These are phyloP conservation scores for Hymenochirus boettgeri DNA, from an alignment of 2,113 vertebrate genomes.

Conservation along the genomic window DNA sequence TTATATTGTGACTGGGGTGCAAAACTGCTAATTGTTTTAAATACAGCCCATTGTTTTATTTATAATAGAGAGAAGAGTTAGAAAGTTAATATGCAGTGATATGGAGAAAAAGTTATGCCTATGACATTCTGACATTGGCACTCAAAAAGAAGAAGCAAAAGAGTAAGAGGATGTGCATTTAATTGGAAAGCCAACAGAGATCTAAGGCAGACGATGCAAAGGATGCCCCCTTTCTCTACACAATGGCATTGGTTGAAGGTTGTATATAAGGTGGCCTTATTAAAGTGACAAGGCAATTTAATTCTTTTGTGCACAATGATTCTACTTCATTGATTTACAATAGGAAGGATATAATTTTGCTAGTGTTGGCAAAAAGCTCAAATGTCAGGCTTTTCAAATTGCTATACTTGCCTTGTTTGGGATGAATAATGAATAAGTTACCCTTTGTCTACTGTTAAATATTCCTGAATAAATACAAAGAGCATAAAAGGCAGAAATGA, in stretches of 20 bases:
- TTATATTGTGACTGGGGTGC: too few relatives aligned
- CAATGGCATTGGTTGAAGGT: conserved; percentile 73
- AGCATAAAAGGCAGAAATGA: conserved; percentile 77
- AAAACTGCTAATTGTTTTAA: too few relatives aligned
- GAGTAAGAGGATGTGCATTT: conserved; percentile 60
- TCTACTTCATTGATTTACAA: conserved; percentile 91
- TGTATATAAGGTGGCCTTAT: conserved; percentile 83
- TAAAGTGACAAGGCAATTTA: conserved; percentile 85
- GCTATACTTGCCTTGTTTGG: conserved; percentile 79
- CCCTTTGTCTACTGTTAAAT: conserved; percentile 96
- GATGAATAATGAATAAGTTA: conserved; percentile 96
- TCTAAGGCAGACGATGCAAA: conserved; percentile 57
- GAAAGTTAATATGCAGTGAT: too few relatives aligned
- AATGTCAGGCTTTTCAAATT: conserved; percentile 97
- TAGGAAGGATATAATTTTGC: conserved; percentile 89
- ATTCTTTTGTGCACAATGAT: conserved; percentile 84
- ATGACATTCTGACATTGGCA: conserved; percentile 57
- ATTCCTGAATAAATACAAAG: conserved; percentile 92
- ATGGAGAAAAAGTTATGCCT: conserved; percentile 43
- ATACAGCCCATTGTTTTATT: too few relatives aligned
- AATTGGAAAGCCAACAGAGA: conserved; percentile 69
- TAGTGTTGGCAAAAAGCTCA: conserved; percentile 96
- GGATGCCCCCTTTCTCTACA: conserved; percentile 60
- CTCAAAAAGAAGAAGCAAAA: conserved; percentile 56
- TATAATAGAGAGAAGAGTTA: too few relatives aligned